Percentiles rank a stretch among this genome's conserved stretches.
These are phyloP conservation scores for Odocoileus hemionus DNA, from an alignment of 2,113 vertebrate genomes.

Conservation along the genomic window DNA sequence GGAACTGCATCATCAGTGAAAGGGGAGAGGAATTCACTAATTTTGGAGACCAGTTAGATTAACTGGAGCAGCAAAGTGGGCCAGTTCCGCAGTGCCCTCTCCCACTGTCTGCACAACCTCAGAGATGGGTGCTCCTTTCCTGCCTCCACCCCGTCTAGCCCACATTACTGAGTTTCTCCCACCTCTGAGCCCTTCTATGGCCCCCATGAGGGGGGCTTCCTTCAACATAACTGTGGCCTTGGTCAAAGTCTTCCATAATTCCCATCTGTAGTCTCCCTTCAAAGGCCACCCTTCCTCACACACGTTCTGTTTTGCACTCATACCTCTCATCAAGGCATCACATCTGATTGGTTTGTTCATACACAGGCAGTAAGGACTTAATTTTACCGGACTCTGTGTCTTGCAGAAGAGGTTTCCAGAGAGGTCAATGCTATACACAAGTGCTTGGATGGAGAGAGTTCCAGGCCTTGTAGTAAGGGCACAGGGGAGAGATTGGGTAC, in stretches of 20 bases:
- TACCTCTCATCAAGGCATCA: neutral
- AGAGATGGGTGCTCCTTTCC: neutral
- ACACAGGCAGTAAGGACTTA: neutral
- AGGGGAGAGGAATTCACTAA: neutral
- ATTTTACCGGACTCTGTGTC: neutral
- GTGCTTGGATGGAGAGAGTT: neutral
- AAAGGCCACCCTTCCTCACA: neutral
- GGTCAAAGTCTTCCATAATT: neutral
- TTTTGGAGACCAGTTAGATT: constrained; percentile 27
- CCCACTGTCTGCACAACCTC: neutral
- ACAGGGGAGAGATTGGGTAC: neutral
- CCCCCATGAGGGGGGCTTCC: neutral
- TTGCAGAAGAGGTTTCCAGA: neutral
- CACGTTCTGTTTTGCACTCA: neutral
- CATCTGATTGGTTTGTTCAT: neutral
- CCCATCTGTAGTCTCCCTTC: neutral
- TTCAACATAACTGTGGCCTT: neutral
- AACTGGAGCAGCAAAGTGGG: constrained; percentile 35
- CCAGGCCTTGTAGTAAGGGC: neutral
- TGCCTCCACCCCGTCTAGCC: neutral
- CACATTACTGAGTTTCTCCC: neutral
- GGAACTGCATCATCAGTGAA: neutral
- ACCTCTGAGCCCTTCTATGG: neutral
- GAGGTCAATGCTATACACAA: neutral
- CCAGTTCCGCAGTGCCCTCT: neutral